Evolutionary conservation across 2,888 invertebrate species (phyloP).

Genomic region (Ptychoptera contaminata): DNA sequence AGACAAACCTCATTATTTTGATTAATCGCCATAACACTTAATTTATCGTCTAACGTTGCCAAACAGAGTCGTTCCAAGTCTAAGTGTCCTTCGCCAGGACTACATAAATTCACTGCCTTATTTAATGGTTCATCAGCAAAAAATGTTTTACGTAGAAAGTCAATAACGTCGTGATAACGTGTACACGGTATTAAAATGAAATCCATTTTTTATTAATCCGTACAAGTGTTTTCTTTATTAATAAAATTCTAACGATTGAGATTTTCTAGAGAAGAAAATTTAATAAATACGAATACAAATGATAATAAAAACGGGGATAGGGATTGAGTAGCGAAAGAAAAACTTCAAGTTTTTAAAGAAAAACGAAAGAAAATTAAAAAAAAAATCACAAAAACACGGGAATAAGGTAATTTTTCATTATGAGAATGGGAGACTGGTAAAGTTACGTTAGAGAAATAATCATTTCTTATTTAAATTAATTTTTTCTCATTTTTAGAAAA

Average conservation of each 20-base stretch:
- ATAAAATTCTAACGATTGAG: too few species aligned
- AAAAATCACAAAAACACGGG: too few species aligned
- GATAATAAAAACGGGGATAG: too few species aligned
- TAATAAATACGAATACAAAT: not conserved
- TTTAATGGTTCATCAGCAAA: constrained; percentile 76
- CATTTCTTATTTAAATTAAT: too few species aligned
- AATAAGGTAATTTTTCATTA: too few species aligned
- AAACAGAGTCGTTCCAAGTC: constrained; percentile 58
- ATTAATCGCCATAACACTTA: constrained; percentile 53
- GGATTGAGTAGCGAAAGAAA: too few species aligned
- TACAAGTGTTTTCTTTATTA: not conserved
- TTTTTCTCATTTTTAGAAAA: too few species aligned
- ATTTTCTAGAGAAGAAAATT: not conserved
- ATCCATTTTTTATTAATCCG: constrained; percentile 18
- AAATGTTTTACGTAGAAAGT: constrained; percentile 56
- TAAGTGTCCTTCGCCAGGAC: constrained; percentile 50
- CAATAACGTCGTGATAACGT: constrained; percentile 42
- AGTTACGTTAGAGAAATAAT: too few species aligned
- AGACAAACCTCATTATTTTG: constrained; percentile 41
- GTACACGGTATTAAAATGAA: constrained; percentile 22
- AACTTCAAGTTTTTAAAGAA: too few species aligned
- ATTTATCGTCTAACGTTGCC: constrained; percentile 54
- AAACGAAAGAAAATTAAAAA: too few species aligned
- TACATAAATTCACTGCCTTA: constrained; percentile 56
- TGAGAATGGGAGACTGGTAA: too few species aligned